These are phyloP conservation scores for Escarpia spicata DNA, from an alignment of 2,888 invertebrate genomes.

Conservation along the genomic window DNA sequence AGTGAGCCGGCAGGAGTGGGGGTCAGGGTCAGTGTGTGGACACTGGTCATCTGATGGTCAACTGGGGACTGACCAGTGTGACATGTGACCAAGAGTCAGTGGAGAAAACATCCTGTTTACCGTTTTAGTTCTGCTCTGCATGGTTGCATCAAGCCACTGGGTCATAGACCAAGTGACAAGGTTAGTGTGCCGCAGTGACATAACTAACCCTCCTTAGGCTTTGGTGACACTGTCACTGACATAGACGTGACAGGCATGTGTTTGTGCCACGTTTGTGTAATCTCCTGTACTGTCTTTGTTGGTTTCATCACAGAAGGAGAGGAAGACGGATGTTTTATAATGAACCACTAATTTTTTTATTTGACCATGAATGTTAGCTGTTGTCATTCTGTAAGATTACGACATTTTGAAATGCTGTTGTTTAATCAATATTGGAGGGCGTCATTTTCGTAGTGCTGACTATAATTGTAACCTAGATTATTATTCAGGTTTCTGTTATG, in stretches of 20 bases:
- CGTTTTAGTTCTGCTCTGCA: neutral
- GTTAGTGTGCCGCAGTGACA: neutral
- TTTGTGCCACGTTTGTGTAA: neutral
- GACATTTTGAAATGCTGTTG: neutral
- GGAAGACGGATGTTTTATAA: neutral
- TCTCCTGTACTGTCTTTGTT: neutral
- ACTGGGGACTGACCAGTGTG: neutral
- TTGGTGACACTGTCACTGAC: neutral
- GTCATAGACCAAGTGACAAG: neutral
- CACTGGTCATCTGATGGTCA: neutral
- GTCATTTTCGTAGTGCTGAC: neutral
- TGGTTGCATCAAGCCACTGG: neutral
- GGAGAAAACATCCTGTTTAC: neutral
- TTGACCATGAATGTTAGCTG: neutral
- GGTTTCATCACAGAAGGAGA: neutral
- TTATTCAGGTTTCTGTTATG: neutral
- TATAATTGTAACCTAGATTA: neutral
- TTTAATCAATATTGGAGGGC: neutral
- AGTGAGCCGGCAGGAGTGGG: neutral
- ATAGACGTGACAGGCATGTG: neutral
- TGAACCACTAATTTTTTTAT: neutral
- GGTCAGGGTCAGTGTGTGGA: neutral
- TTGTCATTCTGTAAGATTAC: neutral
- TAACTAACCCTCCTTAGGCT: neutral
- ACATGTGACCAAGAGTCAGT: neutral